Conservation (phyloP, 2,888 invertebrate genomes). For the Acanthococcus lagerstroemiae region DNA sequence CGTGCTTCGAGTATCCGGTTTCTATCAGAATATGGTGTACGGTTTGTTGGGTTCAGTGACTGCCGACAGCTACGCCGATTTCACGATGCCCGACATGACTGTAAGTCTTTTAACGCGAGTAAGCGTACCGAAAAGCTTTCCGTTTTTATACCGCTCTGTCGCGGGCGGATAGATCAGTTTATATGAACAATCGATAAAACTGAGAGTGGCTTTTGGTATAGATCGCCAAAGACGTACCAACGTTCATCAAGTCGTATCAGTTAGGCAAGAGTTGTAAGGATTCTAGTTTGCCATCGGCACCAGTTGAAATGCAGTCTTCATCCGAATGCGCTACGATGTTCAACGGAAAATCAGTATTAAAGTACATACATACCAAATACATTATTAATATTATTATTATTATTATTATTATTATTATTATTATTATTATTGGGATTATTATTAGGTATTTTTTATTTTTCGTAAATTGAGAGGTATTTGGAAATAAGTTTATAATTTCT, state of each 20-base stretch:
- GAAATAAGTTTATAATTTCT: too few species aligned
- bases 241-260: conserved; percentile 16
- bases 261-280: neutral
- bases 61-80: conserved; percentile 70
- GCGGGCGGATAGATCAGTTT: too few species aligned
- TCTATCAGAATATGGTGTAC: conserved; percentile 73
- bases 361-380: neutral
- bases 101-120: too few species aligned
- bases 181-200: too few species aligned
- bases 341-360: conserved; percentile 13
- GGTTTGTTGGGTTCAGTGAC: conserved; percentile 85
- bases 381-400: too few species aligned
- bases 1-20: conserved; percentile 63
- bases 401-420: too few species aligned
- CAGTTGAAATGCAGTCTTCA: neutral
- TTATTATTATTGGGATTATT: too few species aligned
- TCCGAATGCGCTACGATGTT: conserved; percentile 12
- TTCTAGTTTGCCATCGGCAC: neutral
- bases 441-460: too few species aligned
- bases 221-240: conserved; percentile 8
- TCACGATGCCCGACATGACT: conserved; percentile 17
- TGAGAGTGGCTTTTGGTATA: too few species aligned
- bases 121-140: too few species aligned
- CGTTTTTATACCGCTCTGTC: too few species aligned
- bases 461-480: too few species aligned